Conservation (phyloP, 2,888 invertebrate species). For the Smittia aterrima region DNA sequence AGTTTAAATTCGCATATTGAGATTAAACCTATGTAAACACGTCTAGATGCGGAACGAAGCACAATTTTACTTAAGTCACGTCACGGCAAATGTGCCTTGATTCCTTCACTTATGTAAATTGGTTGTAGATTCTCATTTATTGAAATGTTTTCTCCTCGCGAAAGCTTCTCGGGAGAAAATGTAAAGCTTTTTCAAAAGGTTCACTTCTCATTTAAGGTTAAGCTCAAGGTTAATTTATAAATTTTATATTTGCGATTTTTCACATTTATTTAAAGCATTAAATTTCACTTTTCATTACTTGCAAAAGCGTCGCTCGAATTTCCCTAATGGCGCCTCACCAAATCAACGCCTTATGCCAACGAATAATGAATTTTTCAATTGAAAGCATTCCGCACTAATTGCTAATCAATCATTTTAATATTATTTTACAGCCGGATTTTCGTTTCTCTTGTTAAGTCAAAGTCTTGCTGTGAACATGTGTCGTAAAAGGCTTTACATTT, state of each 20-base stretch:
- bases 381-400: slow-evolving; percentile 24
- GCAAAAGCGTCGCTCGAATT: no score
- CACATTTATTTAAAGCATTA: neutral
- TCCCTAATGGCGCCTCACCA: no score
- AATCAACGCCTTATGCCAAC: slow-evolving; percentile 1
- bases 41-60: neutral
- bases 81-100: neutral
- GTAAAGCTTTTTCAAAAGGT: no score
- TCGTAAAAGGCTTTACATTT: no score
- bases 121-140: neutral
- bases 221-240: slow-evolving; percentile 29
- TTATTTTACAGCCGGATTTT: neutral
- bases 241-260: slow-evolving; percentile 33
- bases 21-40: neutral
- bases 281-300: no score
- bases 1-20: neutral
- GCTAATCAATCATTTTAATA: slow-evolving; percentile 31
- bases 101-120: slow-evolving; percentile 26
- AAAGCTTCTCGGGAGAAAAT: neutral
- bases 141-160: slow-evolving; percentile 3
- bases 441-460: neutral
- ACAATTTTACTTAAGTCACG: neutral
- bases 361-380: slow-evolving; percentile 27
- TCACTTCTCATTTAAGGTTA: no score
- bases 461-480: neutral